Evolutionary conservation across 2,888 invertebrate genomes (phyloP).

Genomic region (Hymenopus coronatus): DNA sequence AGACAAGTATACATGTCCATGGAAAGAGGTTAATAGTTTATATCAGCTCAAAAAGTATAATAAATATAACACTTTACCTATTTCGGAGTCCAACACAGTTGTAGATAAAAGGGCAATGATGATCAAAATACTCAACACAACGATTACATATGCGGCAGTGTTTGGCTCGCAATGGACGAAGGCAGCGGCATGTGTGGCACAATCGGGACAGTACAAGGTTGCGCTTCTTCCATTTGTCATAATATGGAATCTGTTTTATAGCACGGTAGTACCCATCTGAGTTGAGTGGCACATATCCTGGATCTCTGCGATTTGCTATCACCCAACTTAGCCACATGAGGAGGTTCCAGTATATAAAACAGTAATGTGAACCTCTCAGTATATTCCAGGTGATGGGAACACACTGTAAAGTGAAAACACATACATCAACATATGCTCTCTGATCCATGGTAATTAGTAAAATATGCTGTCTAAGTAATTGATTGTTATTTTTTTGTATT

Average conservation of each 20-base stretch:
- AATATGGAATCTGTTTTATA: slow-evolving; percentile 88
- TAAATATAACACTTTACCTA: slow-evolving; percentile 47
- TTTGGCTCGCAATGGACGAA: slow-evolving; percentile 83
- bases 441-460: background rate
- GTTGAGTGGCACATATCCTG: slow-evolving; percentile 85
- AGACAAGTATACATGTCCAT: too few species aligned
- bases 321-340: slow-evolving; percentile 94
- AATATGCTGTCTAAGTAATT: background rate
- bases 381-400: slow-evolving; percentile 90
- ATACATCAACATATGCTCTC: background rate
- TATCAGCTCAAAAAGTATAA: too few species aligned
- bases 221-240: slow-evolving; percentile 88
- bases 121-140: slow-evolving; percentile 80
- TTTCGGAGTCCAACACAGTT: slow-evolving; percentile 91
- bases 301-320: slow-evolving; percentile 83
- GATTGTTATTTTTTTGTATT: too few species aligned
- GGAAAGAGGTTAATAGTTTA: too few species aligned
- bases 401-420: slow-evolving; percentile 57
- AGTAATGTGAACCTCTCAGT: slow-evolving; percentile 79
- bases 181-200: slow-evolving; percentile 87
- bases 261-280: slow-evolving; percentile 87
- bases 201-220: slow-evolving; percentile 72
- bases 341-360: slow-evolving; percentile 86
- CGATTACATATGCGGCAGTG: slow-evolving; percentile 90
- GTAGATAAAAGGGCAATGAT: slow-evolving; percentile 94